These are phyloP conservation scores for Muraenolepis orangiensis DNA, from an alignment of 2,797 vertebrate species.

Conservation along the genomic window DNA sequence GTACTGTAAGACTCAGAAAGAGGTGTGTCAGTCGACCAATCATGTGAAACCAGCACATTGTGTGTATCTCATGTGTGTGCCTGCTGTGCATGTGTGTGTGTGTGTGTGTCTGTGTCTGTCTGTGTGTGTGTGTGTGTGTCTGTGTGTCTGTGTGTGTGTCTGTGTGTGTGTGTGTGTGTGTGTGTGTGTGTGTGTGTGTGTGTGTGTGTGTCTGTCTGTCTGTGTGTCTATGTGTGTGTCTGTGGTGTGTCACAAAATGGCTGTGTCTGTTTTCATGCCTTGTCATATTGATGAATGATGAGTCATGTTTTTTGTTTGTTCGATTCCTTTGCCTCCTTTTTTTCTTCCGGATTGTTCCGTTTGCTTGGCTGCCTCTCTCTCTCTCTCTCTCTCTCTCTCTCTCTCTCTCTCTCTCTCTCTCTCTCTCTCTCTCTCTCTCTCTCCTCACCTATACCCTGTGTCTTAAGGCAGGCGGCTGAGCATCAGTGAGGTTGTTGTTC, in stretches of 20 bases:
- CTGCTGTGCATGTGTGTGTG: conserved; percentile 16
- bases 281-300: conserved; percentile 70
- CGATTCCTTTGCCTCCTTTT: conserved; percentile 45
- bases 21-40: conserved; percentile 77
- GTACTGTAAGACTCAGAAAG: conserved; percentile 83
- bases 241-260: neutral
- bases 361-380: conserved; percentile 56
- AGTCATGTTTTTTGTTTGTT: conserved; percentile 63
- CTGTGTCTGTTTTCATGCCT: conserved; percentile 53
- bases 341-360: conserved; percentile 54
- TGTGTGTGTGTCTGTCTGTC: conserved; percentile 26
- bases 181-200: conserved; percentile 26
- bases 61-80: conserved; percentile 29
- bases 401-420: conserved; percentile 30
- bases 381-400: conserved; percentile 15
- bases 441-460: conserved; percentile 15
- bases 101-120: conserved; percentile 22
- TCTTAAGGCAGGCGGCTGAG: no score
- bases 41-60: conserved; percentile 65
- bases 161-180: conserved; percentile 13
- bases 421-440: conserved; percentile 32
- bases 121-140: conserved; percentile 34
- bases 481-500: no score
- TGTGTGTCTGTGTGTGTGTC: no score
- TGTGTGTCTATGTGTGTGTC: no score